phyloP scores from a whole-genome alignment of 2,888 invertebrate species.

The Eudemis profundana region DNA sequence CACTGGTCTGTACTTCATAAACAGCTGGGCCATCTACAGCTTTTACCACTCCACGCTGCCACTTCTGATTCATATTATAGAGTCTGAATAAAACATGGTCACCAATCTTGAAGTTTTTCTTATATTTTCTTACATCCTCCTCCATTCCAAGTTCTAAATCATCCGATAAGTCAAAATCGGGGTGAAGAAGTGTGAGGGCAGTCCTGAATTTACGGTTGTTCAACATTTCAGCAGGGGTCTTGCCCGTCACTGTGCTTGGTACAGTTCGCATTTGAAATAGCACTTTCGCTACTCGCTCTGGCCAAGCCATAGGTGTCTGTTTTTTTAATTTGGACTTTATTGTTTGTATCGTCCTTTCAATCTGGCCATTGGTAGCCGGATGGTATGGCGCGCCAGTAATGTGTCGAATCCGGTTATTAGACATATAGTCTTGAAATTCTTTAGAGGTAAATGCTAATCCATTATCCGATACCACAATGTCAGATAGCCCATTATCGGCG shows the following conservation, averaged over 20 bases:
- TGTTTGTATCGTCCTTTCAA: slow-evolving; percentile 44
- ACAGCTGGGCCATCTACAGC: slow-evolving; percentile 11
- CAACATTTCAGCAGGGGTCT: slow-evolving; percentile 46
- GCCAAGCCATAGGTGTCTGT: slow-evolving; percentile 35
- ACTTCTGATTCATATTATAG: slow-evolving; percentile 23
- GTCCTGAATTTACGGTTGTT: slow-evolving; percentile 41
- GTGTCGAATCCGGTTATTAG: slow-evolving; percentile 30
- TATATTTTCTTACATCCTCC: not conserved
- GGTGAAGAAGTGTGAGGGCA: slow-evolving; percentile 27
- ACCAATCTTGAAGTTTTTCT: slow-evolving; percentile 14
- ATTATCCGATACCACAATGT: slow-evolving; percentile 3
- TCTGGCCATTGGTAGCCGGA: slow-evolving; percentile 46
- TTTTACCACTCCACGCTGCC: no score
- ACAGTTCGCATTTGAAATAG: slow-evolving; percentile 41
- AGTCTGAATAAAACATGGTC: slow-evolving; percentile 27
- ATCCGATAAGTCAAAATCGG: slow-evolving; percentile 22
- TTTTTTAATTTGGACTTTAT: slow-evolving; percentile 38
- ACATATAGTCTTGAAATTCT: slow-evolving; percentile 29
- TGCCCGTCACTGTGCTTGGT: slow-evolving; percentile 43
- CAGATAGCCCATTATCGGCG: not conserved
- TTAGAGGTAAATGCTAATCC: slow-evolving; percentile 1
- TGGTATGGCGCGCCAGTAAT: slow-evolving; percentile 42
- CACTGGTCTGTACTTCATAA: slow-evolving; percentile 7
- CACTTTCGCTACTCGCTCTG: slow-evolving; percentile 42
- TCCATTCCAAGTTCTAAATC: slow-evolving; percentile 2